Conservation (phyloP, 2,113 vertebrate genomes). For the Hemiprocne comata region DNA sequence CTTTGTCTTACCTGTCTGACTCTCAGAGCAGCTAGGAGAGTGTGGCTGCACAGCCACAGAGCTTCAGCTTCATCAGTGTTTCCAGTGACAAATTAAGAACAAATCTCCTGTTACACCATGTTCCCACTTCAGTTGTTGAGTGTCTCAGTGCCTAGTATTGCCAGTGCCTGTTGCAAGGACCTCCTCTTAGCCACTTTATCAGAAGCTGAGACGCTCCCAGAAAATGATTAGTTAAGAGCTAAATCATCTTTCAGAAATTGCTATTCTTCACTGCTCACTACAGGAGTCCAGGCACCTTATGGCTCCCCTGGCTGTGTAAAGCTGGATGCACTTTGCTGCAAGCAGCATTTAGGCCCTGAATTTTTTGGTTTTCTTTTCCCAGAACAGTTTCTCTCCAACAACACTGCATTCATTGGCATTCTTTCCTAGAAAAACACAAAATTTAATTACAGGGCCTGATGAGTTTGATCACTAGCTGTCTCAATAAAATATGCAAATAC, state of each 20-base stretch:
- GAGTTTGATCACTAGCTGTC: slow-evolving; percentile 59
- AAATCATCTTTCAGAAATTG: slow-evolving; percentile 14
- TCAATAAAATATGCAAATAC: slow-evolving; percentile 70
- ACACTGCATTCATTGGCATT: slow-evolving; percentile 45
- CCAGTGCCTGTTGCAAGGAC: neutral
- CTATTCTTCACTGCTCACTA: neutral
- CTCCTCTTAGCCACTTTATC: neutral
- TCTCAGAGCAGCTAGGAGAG: neutral
- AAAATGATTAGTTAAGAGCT: neutral
- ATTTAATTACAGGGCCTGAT: slow-evolving; percentile 61
- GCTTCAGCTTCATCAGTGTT: neutral
- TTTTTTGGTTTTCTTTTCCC: slow-evolving; percentile 32
- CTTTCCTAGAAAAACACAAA: slow-evolving; percentile 63
- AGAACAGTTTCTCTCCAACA: slow-evolving; percentile 50
- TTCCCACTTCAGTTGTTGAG: neutral
- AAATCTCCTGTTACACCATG: neutral
- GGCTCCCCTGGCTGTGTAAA: neutral
- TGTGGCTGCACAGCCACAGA: neutral
- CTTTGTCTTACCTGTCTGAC: neutral
- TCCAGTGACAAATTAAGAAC: neutral
- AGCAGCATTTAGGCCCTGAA: neutral
- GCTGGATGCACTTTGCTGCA: neutral
- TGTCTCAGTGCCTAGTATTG: rapidly evolving
- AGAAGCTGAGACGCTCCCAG: neutral
- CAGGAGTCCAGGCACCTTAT: neutral